phyloP scores from a whole-genome alignment of 2,888 invertebrate species.

The Megamerina dolium region DNA sequence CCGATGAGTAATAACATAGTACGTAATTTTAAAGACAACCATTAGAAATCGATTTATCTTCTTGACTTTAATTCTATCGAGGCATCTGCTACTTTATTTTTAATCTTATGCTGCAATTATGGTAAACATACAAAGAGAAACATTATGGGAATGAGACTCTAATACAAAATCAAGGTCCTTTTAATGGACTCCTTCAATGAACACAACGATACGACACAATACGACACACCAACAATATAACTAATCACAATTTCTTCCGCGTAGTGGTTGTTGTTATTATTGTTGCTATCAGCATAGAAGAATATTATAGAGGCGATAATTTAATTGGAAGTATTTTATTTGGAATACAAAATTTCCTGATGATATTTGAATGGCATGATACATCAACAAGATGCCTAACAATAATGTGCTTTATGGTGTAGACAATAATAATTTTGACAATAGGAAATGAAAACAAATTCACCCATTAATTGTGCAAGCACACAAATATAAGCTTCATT shows the following conservation, averaged over 20 bases:
- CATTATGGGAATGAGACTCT: too few species aligned
- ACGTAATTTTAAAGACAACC: too few species aligned
- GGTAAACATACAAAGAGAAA: too few species aligned
- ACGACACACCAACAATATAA: conserved; percentile 8
- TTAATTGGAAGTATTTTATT: conserved; percentile 4
- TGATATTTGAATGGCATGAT: too few species aligned
- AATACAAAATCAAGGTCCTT: conserved; percentile 9
- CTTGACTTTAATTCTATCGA: conserved; percentile 1
- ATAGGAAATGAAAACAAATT: too few species aligned
- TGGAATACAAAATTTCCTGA: too few species aligned
- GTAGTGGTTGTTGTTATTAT: neutral
- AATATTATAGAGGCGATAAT: conserved; percentile 9
- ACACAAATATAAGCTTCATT: too few species aligned
- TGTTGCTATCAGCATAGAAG: neutral
- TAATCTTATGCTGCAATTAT: neutral
- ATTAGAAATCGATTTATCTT: conserved; percentile 47
- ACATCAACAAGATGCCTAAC: too few species aligned
- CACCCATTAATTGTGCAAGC: too few species aligned
- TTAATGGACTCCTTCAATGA: neutral
- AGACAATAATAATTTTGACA: too few species aligned
- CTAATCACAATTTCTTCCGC: conserved; percentile 7
- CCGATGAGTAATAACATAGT: too few species aligned
- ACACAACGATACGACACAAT: neutral
- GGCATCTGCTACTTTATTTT: neutral
- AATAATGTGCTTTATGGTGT: too few species aligned